Evolutionary conservation across 2,797 vertebrate genomes (phyloP), one percentile per base, ranked within the genome.

Genomic region (Sebastes itinus): DNA sequence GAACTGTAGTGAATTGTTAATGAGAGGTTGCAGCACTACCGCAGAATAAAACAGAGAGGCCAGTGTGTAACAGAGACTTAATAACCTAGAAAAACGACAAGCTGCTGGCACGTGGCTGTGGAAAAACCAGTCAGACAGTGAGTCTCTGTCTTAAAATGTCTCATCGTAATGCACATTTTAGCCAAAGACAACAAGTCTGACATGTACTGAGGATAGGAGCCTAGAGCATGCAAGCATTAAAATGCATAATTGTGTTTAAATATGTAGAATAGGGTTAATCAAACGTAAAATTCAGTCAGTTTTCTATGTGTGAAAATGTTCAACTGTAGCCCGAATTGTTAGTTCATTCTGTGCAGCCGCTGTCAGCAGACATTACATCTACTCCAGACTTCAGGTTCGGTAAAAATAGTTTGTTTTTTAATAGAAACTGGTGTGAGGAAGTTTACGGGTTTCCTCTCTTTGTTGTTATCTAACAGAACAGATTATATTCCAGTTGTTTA

Each of bases 1-100:
- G 81, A 7, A 8, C 9, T 59, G 46, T 16, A 7, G 70, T 92
- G 5, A 88, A 86, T 82, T 61, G 56, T 83, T 91, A 84, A 86
- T 88, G 83, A 86, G 58, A 73, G 75, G 62, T n/a, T 62, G 58
- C 42, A 62, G 56, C 54, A 12, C 22, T 33, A 1, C 65, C n/a
- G 9, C 72, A 72, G 78, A 64, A 55, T 72, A 23, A 52, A 79
- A 76, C 49, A n/a, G 70, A 75, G 63, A 5, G 22, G 27, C 25
- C 72, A 42, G 52, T 75, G 59, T 81, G 80, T 58, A 68, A 64
- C 18, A 3, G 22, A 67, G 35, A 77, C 20, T 16, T n/a, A 4
- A 52, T 12, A 49, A 61, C 42, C 28, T 55, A 22, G 27, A 65
- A 33, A 62, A 62, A 32, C 49, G 69, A 72, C n/a, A 35, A 35